Conservation (phyloP, 2,888 invertebrate genomes). For the Romanomermis culicivorax region DNA sequence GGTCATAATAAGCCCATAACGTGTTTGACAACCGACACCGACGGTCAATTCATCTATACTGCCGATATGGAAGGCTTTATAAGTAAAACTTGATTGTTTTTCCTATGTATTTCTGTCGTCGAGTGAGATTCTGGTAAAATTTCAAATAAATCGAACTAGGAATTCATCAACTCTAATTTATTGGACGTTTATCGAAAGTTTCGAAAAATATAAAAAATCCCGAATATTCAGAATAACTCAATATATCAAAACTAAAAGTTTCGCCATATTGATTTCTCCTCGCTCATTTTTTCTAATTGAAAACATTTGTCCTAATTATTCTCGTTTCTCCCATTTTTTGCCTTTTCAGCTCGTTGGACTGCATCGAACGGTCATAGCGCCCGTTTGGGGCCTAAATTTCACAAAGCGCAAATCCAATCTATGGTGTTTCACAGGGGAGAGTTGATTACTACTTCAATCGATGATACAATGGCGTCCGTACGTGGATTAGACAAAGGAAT, state of each 20-base stretch:
- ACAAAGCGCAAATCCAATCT: constrained; percentile 83
- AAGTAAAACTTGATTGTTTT: constrained; percentile 30
- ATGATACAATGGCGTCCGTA: constrained; percentile 49
- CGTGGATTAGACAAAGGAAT: constrained; percentile 10
- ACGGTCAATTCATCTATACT: constrained; percentile 56
- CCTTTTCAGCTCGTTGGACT: constrained; percentile 31
- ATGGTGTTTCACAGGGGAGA: constrained; percentile 43
- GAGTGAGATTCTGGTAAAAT: too few species aligned
- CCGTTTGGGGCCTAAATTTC: constrained; percentile 52
- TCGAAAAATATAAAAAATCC: too few species aligned
- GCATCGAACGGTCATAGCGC: constrained; percentile 49
- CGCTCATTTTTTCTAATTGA: too few species aligned
- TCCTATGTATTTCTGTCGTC: not conserved
- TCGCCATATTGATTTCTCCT: too few species aligned
- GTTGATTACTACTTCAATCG: constrained; percentile 73
- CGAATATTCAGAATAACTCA: too few species aligned
- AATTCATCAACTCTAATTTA: too few species aligned
- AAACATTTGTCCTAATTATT: too few species aligned
- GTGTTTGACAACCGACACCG: constrained; percentile 49
- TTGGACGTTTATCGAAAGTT: too few species aligned
- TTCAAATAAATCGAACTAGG: too few species aligned
- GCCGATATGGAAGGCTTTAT: constrained; percentile 81
- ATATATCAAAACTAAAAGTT: too few species aligned
- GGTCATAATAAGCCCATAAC: constrained; percentile 97
- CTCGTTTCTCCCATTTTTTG: too few species aligned